Percentiles rank a stretch among this genome's conserved stretches.
Conservation (phyloP, 2,888 invertebrate genomes). For the Lasioglossum lativentre region DNA sequence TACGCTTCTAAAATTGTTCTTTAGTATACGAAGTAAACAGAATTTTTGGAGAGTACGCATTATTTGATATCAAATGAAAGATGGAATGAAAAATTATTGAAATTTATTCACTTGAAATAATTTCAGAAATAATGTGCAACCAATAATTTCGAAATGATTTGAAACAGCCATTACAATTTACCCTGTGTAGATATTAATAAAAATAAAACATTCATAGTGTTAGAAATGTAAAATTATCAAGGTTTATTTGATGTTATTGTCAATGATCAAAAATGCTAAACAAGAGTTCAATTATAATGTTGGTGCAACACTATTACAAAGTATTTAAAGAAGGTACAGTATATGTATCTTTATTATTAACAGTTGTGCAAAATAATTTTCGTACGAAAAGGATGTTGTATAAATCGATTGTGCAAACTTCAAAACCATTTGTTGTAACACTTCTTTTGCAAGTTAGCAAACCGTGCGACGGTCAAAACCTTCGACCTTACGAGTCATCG, state of each 20-base stretch:
- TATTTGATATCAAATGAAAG: no score
- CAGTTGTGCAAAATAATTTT: background rate
- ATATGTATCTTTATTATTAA: background rate
- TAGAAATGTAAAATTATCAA: background rate
- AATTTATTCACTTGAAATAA: no score
- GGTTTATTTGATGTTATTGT: background rate
- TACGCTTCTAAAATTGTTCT: no score
- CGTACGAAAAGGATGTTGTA: background rate
- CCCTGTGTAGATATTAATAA: no score
- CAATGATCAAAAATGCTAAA: background rate
- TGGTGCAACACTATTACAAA: background rate
- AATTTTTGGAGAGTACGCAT: no score
- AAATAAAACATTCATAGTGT: background rate
- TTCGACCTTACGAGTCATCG: background rate
- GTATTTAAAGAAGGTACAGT: background rate
- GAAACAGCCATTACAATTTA: no score
- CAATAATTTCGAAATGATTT: no score
- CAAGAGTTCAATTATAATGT: background rate
- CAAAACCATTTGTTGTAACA: background rate
- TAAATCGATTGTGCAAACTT: background rate
- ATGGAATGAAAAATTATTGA: no score
- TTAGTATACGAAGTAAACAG: no score
- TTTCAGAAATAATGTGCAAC: no score
- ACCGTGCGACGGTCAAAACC: background rate
- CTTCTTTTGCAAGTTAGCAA: background rate